Percentiles rank a stretch among this genome's conserved stretches.
Conservation (phyloP, 2,797 vertebrate species). For the Galaxias olidus region DNA sequence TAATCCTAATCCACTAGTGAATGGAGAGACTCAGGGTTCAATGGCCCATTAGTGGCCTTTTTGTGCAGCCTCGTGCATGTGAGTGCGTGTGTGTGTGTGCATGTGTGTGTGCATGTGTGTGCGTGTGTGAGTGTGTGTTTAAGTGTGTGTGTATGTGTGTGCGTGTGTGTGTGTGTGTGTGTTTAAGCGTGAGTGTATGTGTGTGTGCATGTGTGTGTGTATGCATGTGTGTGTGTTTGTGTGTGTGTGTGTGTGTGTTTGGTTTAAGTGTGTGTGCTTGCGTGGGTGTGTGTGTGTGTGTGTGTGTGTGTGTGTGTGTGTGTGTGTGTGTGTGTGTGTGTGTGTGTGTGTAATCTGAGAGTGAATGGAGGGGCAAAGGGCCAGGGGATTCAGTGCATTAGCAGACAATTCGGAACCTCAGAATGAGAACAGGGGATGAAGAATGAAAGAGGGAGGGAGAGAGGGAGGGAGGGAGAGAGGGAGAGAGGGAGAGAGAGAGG, state of each 20-base stretch:
- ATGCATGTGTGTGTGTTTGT: conserved; percentile 11
- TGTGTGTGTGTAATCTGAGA: conserved; percentile 61
- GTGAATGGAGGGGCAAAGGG: conserved; percentile 50
- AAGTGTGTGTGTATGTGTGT: conserved; percentile 1
- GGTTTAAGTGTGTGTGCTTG: not conserved
- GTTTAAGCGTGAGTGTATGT: no score
- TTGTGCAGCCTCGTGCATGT: conserved; percentile 18
- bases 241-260: not conserved
- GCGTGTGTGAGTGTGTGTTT: no score
- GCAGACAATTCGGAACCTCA: conserved; percentile 8
- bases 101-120: not conserved
- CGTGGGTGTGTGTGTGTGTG: not conserved
- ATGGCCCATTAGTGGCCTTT: conserved; percentile 49
- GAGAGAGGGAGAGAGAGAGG: conserved; percentile 8
- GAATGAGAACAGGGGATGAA: conserved; percentile 10
- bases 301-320: not conserved
- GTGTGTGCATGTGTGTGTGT: conserved; percentile 26
- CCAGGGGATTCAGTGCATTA: conserved; percentile 69
- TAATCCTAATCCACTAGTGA: conserved; percentile 65
- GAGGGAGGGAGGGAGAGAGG: not conserved
- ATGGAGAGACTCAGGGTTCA: conserved; percentile 24
- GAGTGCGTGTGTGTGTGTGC: not conserved
- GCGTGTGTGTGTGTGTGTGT: not conserved
- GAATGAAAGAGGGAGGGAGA: not conserved
- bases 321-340: not conserved